Evolutionary conservation across 2,888 invertebrate species (phyloP).

Genomic region (Urechis unicinctus): DNA sequence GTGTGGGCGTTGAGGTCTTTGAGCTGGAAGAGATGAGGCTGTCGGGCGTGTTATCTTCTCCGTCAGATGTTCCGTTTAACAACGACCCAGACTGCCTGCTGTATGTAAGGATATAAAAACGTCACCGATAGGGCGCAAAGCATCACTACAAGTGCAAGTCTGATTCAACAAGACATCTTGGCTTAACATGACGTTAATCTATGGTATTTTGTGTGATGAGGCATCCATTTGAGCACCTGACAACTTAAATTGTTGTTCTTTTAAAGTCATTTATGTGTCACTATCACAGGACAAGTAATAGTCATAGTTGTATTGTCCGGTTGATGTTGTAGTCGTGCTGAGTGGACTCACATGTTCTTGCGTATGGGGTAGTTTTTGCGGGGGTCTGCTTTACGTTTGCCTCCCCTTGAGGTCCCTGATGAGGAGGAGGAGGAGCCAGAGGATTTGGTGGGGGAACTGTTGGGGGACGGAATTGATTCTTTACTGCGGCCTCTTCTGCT

Average conservation of each 20-base stretch:
- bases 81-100: slow-evolving; percentile 25
- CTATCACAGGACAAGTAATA: too few relatives aligned
- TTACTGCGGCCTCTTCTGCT: background rate
- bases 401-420: background rate
- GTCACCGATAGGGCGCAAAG: too few relatives aligned
- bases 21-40: slow-evolving; percentile 2
- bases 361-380: background rate
- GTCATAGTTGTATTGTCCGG: too few relatives aligned
- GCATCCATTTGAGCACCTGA: too few relatives aligned
- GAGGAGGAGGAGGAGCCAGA: background rate
- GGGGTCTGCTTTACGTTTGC: background rate
- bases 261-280: too few relatives aligned
- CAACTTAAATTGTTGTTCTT: too few relatives aligned
- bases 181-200: too few relatives aligned
- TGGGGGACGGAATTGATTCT: slow-evolving; percentile 5
- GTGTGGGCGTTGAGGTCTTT: background rate
- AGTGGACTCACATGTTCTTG: slow-evolving; percentile 4
- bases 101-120: slow-evolving; percentile 25
- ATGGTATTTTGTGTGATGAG: too few relatives aligned
- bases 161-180: too few relatives aligned
- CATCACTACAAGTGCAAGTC: too few relatives aligned
- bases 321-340: slow-evolving; percentile 1
- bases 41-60: slow-evolving; percentile 27
- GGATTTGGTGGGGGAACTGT: slow-evolving; percentile 4
- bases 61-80: slow-evolving; percentile 38